Percentiles rank a stretch among this genome's conserved stretches.
Conservation (phyloP, 2,888 invertebrate species). For the Lithosia quadra region DNA sequence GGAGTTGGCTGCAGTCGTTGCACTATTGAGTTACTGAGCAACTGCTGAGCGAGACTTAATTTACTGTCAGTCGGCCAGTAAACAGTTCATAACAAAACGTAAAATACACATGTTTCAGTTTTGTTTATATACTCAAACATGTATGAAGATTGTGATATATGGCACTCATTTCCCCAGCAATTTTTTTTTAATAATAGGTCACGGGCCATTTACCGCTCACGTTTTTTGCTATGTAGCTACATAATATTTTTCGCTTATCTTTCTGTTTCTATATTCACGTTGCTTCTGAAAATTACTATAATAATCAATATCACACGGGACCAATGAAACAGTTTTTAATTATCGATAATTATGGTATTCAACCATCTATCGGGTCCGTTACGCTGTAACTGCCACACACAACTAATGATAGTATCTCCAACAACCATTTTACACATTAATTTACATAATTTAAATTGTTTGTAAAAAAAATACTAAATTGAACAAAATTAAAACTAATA, state of each 20-base stretch:
- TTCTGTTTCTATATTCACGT: too few species aligned
- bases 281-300: too few species aligned
- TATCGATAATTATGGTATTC: too few species aligned
- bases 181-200: too few species aligned
- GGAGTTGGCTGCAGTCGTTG: conserved; percentile 21
- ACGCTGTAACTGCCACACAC: not conserved
- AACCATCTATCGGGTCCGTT: not conserved
- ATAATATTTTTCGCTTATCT: too few species aligned
- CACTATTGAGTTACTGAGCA: conserved; percentile 10
- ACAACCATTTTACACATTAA: not conserved
- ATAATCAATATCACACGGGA: not conserved
- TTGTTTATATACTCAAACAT: not conserved
- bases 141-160: not conserved
- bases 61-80: conserved; percentile 7
- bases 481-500: too few species aligned
- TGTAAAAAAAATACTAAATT: too few species aligned
- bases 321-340: not conserved
- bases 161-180: not conserved
- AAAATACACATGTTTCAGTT: not conserved
- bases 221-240: too few species aligned
- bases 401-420: not conserved
- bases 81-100: conserved; percentile 4
- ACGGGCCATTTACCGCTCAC: too few species aligned
- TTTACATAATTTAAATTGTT: too few species aligned
- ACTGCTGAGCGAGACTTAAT: not conserved